Conservation (phyloP, 2,113 vertebrate genomes). For the Sciurus niger region DNA sequence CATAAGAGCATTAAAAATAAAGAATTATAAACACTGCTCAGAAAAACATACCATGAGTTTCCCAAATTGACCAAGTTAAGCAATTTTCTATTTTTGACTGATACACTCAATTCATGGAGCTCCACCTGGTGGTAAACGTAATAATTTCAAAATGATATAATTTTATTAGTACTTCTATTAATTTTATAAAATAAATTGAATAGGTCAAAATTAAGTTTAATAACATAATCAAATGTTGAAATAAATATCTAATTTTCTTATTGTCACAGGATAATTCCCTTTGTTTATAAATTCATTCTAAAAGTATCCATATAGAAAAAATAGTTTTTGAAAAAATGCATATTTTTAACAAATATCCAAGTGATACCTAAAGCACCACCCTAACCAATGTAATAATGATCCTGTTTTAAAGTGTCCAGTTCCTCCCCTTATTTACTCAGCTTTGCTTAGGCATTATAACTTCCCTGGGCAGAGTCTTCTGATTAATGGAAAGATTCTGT, state of each 20-base stretch:
- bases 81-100: constrained; percentile 62
- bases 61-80: constrained; percentile 22
- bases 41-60: not conserved
- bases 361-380: not conserved
- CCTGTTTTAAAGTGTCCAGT: not conserved
- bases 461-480: not conserved
- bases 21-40: constrained; percentile 12
- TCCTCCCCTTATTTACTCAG: not conserved
- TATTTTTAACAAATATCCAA: not conserved
- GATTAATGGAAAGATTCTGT: not conserved
- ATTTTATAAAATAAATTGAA: constrained; percentile 42
- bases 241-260: not conserved
- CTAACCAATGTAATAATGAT: not conserved
- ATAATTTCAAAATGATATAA: constrained; percentile 58
- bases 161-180: not conserved
- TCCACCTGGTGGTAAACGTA: constrained; percentile 80
- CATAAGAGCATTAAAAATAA: not conserved
- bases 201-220: not conserved
- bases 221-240: not conserved
- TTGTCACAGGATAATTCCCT: not conserved
- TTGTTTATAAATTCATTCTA: constrained; percentile 43
- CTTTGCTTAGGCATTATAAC: not conserved
- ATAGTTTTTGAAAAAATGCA: not conserved
- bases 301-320: not conserved
- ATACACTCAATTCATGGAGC: constrained; percentile 70